Base-by-base conservation (phyloP, 2,113 vertebrate genomes). In the Aphelocoma coerulescens region DNA sequence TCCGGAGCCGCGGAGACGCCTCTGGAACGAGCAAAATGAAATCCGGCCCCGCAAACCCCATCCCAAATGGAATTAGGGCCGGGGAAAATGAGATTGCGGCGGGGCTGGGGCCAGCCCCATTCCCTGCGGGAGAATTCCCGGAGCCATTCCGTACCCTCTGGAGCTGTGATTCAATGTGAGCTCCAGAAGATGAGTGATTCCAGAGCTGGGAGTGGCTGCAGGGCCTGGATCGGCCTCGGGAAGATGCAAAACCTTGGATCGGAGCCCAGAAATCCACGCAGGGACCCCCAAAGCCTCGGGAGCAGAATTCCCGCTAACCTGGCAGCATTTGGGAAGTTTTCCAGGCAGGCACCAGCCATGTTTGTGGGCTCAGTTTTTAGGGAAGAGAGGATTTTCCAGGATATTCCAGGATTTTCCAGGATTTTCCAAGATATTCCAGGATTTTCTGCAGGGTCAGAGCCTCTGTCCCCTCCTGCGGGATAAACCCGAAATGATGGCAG, bases 11-110 rank as follows among this genome's bases (percentile, higher is more conserved):
- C 67, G 14, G 51, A 73, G 95, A 82, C 63, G 75, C 95, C 95
- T 95, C 94, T 48, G 76, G 91, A 91, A 96, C 10, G 58, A 82
- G 27, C 37, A 10, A 54, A 93, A 94, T 14, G 27, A 66, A 76
- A 91, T 94, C 66, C 96, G 93, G 95, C 81, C 67, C 89, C 33
- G 20, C 81, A 14, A 37, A 69, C 66, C 33, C 84, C 81, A 72
- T 54, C 86, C 49, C 39, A 92, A 96, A 96, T 89, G 86, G 7
- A 9, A 96, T 97, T 96, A 97, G 78, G 7, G 84, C 62, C 24
- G 30, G 75, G 63, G 55, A 72, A 95, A 87, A 95, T 91, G 73
- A 95, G 69, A 92, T 72, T 96, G 76, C 61, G 16, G 21, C 5
- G 1, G 77, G 67, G 37, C 44, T 11, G 0, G 24, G 65, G 80